Evolutionary conservation across 2,113 vertebrate genomes (phyloP).

Genomic region (Protomyctophum bolini): DNA sequence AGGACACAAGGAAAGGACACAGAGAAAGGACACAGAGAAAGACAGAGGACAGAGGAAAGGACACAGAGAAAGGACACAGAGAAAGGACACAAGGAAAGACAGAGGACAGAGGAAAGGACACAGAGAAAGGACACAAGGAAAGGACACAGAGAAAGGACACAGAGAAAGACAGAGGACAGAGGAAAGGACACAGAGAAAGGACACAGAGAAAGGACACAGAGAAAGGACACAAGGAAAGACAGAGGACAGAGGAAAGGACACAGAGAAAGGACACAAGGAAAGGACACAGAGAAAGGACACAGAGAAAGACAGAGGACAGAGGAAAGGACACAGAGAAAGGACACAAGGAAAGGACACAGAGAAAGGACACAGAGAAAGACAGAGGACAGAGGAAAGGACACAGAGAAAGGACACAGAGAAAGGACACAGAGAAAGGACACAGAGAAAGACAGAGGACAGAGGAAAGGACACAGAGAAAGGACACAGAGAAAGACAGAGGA

Average conservation of each 20-base stretch:
- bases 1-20: background rate
- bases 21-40: background rate
- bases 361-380: background rate
- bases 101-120: conserved; percentile 2
- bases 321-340: background rate
- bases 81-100: too few relatives aligned
- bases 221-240: background rate
- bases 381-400: too few relatives aligned
- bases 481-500: background rate
- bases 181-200: background rate
- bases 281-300: background rate
- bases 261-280: background rate
- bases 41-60: too few relatives aligned
- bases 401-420: background rate
- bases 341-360: conserved; percentile 1
- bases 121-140: background rate
- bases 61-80: background rate
- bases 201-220: background rate
- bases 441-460: conserved; percentile 15
- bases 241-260: too few relatives aligned
- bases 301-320: background rate
- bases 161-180: background rate
- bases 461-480: background rate
- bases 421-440: background rate
- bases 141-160: background rate